A percentile compares a stretch with the other conserved stretches of the same genome.
phyloP scores from a whole-genome alignment of 2,888 invertebrate species.

The Eristalis pertinax region DNA sequence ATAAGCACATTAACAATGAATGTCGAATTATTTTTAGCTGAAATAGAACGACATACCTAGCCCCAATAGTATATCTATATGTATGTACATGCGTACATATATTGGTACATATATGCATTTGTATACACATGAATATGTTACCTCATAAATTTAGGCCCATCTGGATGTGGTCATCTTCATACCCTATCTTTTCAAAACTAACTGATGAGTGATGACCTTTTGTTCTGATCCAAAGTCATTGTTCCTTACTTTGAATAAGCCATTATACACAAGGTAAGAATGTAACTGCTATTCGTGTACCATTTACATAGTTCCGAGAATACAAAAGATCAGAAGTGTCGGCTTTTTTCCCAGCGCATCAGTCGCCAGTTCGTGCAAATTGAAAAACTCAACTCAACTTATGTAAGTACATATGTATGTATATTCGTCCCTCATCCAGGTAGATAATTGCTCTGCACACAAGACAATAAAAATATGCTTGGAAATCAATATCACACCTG shows the following conservation, averaged over 20 bases:
- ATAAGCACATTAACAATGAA: too few species aligned
- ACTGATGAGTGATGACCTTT: background rate
- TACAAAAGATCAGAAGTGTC: background rate
- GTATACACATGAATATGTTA: background rate
- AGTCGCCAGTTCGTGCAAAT: background rate
- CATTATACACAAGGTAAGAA: background rate
- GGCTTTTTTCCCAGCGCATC: background rate
- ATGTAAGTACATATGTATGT: too few species aligned
- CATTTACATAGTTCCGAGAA: conserved; percentile 5
- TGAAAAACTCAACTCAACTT: background rate
- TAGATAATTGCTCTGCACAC: background rate
- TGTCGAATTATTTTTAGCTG: too few species aligned
- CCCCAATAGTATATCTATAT: too few species aligned
- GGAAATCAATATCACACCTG: background rate
- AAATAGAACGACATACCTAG: too few species aligned
- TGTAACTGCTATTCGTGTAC: background rate
- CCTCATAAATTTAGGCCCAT: background rate
- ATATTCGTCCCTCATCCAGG: background rate
- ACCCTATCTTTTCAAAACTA: background rate
- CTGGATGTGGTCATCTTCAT: background rate
- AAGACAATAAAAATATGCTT: background rate
- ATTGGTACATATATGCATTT: background rate
- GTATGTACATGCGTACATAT: too few species aligned
- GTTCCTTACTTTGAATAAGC: background rate
- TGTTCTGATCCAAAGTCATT: background rate